Base-by-base conservation (phyloP, 1,140 invertebrate genomes). In the Drosophila teissieri region DNA sequence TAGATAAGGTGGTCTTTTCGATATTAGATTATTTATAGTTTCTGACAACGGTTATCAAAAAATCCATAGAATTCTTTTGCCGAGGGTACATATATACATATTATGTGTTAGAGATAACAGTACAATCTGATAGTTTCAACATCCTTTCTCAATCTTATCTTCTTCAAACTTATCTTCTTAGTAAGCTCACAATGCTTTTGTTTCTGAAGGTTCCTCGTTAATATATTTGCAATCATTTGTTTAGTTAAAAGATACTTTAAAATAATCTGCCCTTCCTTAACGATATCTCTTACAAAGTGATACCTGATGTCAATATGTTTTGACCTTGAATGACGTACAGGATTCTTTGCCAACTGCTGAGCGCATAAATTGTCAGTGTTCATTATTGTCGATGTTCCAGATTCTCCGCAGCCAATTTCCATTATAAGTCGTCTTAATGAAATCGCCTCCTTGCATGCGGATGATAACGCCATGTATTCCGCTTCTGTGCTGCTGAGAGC, bases 291-390 rank as follows among this genome's bases (percentile, higher is more conserved):
- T 36, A 36, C 34, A 12, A 36, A 36, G 7, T 36, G 34, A 8
- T 36, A 36, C 34, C 34, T 36, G 12, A 57, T 57, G 14, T 57
- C 40, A 27, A 42, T 57, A 19, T 36, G 54, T 12, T 53, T 63
- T 2, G 39, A 19, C 19, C 19, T 19, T 19, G 19, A 19, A 19
- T 19, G 19, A 19, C 2, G 19, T 19, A 19, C 19, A 19, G 19
- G 19, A 19, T 19, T 19, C 19, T 19, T 19, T 19, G 19, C 19
- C 19, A 2, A 19, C 19, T 19, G 19, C 19, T 19, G 49, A 2
- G 39, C 27, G 37, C 39, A 53, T 36, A 45, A 39, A 24, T 52
- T 52, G 27, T 52, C 58, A 8, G 48, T 36, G 53, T 44, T 34
- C 14, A 52, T 10, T 39, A 12, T 36, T 3, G 17, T 62, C 14